Evolutionary conservation across 2,113 vertebrate genomes (phyloP), one percentile per base, ranked within the genome.

Genomic region (Silurus asotus): DNA sequence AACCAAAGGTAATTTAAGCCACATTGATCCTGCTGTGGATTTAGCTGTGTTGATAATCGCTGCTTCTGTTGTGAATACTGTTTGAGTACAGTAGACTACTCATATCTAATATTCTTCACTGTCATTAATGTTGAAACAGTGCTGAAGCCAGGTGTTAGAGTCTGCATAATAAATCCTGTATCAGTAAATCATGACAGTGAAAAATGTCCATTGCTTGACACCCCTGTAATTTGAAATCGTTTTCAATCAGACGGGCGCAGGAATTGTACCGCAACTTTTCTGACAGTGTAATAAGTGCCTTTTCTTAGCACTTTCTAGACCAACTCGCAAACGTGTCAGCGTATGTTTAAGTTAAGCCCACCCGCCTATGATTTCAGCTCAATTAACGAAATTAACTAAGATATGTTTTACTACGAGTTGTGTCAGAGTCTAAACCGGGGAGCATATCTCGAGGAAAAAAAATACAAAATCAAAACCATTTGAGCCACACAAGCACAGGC

Each of bases 361-460:
- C 81, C 87, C 77, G 48, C n/a, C 88, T 91, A 61, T 84, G 82
- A 72, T 84, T 84, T 93, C 93, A 94, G 90, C 89, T 92, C 95
- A 96, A 96, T 95, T 96, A 96, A 96, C 89, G 92, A 96, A 96
- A 96, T 95, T 96, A 96, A 96, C 96, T 96, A 96, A 92, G 94
- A 91, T 94, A 93, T 96, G 94, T 95, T 95, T 94, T 95, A 94
- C 95, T 93, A 93, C 94, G 92, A 93, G 94, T 37, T 83, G 88
- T 96, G 94, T 93, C 95, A 95, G 92, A 92, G 90, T 88, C 94
- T 95, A 95, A 93, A 96, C 96, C 96, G 95, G 94, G 92, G 95
- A 94, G 94, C 93, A 96, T 95, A 96, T 94, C 94, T 48, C 92
- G 92, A 92, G 37, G 37, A 37, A 37, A 37, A 79, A 76, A 78